Conservation (phyloP, 2,888 invertebrate species). For the Pyralis farinalis region DNA sequence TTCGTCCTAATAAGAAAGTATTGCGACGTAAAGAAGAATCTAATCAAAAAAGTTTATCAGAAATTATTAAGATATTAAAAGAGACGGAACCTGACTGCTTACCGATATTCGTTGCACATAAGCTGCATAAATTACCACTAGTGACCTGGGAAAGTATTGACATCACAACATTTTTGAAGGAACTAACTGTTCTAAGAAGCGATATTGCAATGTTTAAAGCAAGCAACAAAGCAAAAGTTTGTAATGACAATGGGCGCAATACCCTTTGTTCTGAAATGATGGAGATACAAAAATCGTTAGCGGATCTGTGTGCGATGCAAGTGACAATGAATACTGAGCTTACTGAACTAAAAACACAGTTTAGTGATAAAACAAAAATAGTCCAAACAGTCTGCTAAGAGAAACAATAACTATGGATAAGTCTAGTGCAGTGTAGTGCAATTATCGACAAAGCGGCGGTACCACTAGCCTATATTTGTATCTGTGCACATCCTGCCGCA, state of each 20-base stretch:
- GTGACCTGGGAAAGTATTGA: neutral
- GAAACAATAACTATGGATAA: too few relatives aligned
- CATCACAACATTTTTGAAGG: neutral
- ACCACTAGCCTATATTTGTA: too few relatives aligned
- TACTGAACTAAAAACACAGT: too few relatives aligned
- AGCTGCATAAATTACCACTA: neutral
- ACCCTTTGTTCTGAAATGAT: neutral
- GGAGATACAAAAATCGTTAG: conserved; percentile 1
- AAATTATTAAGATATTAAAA: neutral
- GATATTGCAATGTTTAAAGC: neutral
- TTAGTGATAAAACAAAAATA: too few relatives aligned
- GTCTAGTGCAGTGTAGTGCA: too few relatives aligned
- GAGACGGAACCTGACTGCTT: neutral
- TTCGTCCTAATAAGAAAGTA: neutral
- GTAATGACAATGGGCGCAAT: too few relatives aligned
- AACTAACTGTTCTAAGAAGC: neutral
- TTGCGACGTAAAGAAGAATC: neutral
- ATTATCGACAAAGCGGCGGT: too few relatives aligned
- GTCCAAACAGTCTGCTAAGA: too few relatives aligned
- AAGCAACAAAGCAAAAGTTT: too few relatives aligned
- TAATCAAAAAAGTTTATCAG: neutral
- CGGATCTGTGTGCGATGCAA: conserved; percentile 1
- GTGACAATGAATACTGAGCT: too few relatives aligned
- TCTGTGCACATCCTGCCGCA: too few relatives aligned
- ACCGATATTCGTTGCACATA: neutral